These are phyloP conservation scores for Cranoglanis bouderius DNA, from an alignment of 2,113 vertebrate species.

Conservation along the genomic window DNA sequence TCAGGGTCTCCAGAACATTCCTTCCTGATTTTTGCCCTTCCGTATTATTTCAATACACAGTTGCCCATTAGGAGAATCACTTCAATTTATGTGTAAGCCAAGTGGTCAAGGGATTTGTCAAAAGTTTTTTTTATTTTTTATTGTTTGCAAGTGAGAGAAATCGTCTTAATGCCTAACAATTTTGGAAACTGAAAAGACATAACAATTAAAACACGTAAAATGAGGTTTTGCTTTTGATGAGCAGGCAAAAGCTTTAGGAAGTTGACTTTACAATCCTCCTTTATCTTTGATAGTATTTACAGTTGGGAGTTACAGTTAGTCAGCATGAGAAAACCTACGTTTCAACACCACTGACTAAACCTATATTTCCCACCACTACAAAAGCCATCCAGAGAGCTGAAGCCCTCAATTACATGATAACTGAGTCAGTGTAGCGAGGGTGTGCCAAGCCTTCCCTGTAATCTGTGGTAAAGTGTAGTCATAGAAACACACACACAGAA, in stretches of 20 bases:
- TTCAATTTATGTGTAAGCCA: neutral
- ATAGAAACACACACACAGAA: slow-evolving; percentile 60
- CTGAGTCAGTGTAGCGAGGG: slow-evolving; percentile 71
- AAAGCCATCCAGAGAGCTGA: slow-evolving; percentile 47
- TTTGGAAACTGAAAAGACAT: neutral
- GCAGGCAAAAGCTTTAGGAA: neutral
- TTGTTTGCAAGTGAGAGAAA: neutral
- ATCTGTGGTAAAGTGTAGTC: slow-evolving; percentile 70
- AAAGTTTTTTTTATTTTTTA: neutral
- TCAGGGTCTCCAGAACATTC: slow-evolving; percentile 56
- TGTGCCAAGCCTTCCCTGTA: slow-evolving; percentile 72
- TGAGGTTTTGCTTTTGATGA: slow-evolving; percentile 1
- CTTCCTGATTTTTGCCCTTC: slow-evolving; percentile 48
- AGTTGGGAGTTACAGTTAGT: slow-evolving; percentile 21
- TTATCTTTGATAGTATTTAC: slow-evolving; percentile 38
- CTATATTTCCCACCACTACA: slow-evolving; percentile 53
- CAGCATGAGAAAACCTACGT: slow-evolving; percentile 28
- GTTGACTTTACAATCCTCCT: neutral
- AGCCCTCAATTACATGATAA: slow-evolving; percentile 68
- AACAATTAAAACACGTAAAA: neutral
- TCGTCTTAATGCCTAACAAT: neutral
- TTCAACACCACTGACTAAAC: slow-evolving; percentile 35
- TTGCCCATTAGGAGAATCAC: neutral
- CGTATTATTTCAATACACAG: slow-evolving; percentile 12
- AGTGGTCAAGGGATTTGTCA: neutral